phyloP scores from a whole-genome alignment of 2,113 vertebrate genomes.

The Motacilla tschutschensis region DNA sequence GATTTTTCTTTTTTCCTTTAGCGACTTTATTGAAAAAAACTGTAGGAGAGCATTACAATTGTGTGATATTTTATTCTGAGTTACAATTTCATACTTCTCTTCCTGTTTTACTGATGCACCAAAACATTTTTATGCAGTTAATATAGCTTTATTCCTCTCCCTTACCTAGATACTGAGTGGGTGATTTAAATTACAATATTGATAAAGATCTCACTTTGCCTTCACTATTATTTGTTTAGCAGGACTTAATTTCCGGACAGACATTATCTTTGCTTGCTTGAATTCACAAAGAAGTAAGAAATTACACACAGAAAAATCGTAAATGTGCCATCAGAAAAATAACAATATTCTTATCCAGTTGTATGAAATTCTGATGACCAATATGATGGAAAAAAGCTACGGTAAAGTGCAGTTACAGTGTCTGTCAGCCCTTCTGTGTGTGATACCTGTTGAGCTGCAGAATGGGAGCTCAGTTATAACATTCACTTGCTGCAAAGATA shows the following conservation, averaged over 20 bases:
- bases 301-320: background rate
- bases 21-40: background rate
- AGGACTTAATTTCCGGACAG: background rate
- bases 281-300: background rate
- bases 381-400: background rate
- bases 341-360: background rate
- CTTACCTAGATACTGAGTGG: background rate
- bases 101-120: background rate
- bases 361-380: fast-evolving
- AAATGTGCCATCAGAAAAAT: background rate
- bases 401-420: background rate
- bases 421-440: background rate
- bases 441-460: background rate
- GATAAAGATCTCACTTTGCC: background rate
- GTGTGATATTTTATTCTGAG: background rate
- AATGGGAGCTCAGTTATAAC: fast-evolving
- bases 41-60: background rate
- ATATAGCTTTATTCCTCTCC: background rate
- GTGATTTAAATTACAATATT: background rate
- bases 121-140: background rate
- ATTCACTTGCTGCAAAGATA: background rate
- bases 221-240: background rate
- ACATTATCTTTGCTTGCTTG: background rate
- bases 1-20: background rate
- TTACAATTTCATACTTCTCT: background rate